Percentiles rank a stretch among this genome's conserved stretches.
These are phyloP conservation scores for Manis crassicaudata DNA, from an alignment of 2,797 vertebrate genomes.

Conservation along the genomic window DNA sequence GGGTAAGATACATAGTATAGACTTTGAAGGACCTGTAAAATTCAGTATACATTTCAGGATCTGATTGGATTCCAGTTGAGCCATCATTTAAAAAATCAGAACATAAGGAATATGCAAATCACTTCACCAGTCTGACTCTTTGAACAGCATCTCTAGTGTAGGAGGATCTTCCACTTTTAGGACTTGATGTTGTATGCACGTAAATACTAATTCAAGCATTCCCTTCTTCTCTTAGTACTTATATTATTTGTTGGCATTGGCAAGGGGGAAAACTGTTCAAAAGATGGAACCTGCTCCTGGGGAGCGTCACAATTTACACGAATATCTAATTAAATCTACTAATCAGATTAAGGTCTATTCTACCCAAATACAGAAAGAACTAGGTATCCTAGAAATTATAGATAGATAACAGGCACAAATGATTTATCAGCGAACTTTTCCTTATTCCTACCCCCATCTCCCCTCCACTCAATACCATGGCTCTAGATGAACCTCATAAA, in stretches of 20 bases:
- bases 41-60: neutral
- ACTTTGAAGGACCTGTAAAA: conserved; percentile 15
- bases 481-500: neutral
- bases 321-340: neutral
- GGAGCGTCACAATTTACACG: neutral
- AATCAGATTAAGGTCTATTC: neutral
- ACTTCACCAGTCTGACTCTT: neutral
- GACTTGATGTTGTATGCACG: neutral
- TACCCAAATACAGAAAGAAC: neutral
- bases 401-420: neutral
- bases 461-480: neutral
- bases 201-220: conserved; percentile 5
- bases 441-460: neutral
- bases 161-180: neutral
- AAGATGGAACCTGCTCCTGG: neutral
- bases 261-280: neutral
- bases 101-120: neutral
- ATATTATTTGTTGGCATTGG: neutral
- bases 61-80: neutral
- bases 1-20: neutral
- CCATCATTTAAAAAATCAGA: conserved; percentile 25
- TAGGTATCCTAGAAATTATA: conserved; percentile 22
- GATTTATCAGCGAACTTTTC: conserved; percentile 4
- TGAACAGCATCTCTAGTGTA: neutral
- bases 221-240: neutral